phyloP scores from a whole-genome alignment of 2,888 invertebrate genomes.

The Limenitis camilla region DNA sequence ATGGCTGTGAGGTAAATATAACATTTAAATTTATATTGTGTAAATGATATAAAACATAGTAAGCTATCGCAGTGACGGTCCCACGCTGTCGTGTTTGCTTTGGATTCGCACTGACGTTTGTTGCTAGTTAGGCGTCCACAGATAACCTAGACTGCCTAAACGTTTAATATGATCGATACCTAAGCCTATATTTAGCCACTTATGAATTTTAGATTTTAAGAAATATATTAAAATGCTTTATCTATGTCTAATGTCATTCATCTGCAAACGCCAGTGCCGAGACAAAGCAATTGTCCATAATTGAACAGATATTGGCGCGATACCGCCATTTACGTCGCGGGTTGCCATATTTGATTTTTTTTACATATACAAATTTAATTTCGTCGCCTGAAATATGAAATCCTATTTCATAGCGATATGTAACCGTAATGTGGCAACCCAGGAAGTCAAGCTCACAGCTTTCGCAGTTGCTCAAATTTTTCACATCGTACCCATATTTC shows the following conservation, averaged over 20 bases:
- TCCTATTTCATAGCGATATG: constrained; percentile 4
- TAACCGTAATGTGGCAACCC: constrained; percentile 46
- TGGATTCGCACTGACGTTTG: constrained; percentile 30
- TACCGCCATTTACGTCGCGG: constrained; percentile 43
- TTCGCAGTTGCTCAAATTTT: constrained; percentile 66
- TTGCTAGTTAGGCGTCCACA: constrained; percentile 24
- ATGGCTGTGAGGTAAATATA: constrained; percentile 75
- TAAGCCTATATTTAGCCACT: constrained; percentile 28
- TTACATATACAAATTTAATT: constrained; percentile 16
- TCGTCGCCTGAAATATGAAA: constrained; percentile 6
- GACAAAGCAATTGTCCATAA: constrained; percentile 31
- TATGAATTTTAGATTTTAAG: constrained; percentile 31
- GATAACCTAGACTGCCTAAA: constrained; percentile 26
- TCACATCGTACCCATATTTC: constrained; percentile 51
- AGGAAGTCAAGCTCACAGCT: constrained; percentile 64
- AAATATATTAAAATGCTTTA: constrained; percentile 28
- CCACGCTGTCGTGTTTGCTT: constrained; percentile 30
- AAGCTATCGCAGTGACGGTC: constrained; percentile 52
- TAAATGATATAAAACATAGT: constrained; percentile 63
- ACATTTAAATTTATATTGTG: constrained; percentile 73
- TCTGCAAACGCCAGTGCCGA: constrained; percentile 39
- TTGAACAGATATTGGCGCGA: constrained; percentile 36
- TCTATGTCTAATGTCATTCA: constrained; percentile 21
- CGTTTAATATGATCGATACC: constrained; percentile 20
- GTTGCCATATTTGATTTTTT: constrained; percentile 28